Conservation (phyloP, 1,140 invertebrate species). For the Atta texana region DNA sequence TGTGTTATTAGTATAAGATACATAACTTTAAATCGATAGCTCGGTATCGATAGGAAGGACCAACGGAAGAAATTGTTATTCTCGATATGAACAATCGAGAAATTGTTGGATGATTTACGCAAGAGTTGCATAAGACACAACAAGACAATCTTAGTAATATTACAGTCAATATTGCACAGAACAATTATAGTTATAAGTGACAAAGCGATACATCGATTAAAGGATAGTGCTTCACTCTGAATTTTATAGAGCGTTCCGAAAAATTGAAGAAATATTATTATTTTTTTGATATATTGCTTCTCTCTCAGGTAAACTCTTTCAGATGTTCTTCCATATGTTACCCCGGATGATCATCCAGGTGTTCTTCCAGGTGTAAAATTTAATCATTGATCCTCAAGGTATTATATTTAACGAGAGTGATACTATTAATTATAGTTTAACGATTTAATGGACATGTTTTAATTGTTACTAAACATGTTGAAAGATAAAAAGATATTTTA, state of each 20-base stretch:
- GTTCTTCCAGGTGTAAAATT: slow-evolving; percentile 13
- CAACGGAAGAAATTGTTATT: slow-evolving; percentile 58
- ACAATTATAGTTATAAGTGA: slow-evolving; percentile 48
- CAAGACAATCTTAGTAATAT: slow-evolving; percentile 56
- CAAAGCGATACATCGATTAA: slow-evolving; percentile 55
- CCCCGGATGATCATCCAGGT: background rate
- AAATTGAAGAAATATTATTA: slow-evolving; percentile 32
- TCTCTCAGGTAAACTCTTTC: slow-evolving; percentile 1
- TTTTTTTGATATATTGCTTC: slow-evolving; percentile 21
- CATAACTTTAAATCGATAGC: slow-evolving; percentile 46
- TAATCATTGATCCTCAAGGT: background rate
- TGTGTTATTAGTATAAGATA: slow-evolving; percentile 17
- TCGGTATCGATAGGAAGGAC: slow-evolving; percentile 48
- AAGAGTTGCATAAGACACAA: slow-evolving; percentile 48
- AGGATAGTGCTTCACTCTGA: background rate
- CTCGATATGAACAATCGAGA: slow-evolving; percentile 36
- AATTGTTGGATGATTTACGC: slow-evolving; percentile 63
- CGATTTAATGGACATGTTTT: background rate
- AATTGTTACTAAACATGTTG: background rate
- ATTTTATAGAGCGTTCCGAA: slow-evolving; percentile 24
- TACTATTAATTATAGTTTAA: slow-evolving; percentile 30
- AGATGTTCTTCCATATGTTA: slow-evolving; percentile 11
- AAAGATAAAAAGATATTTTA: slow-evolving; percentile 20
- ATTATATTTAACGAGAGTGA: slow-evolving; percentile 12
- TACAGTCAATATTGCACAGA: slow-evolving; percentile 47